Conservation (phyloP, 2,797 vertebrate species). For the Hyperoplus lanceolatus region DNA sequence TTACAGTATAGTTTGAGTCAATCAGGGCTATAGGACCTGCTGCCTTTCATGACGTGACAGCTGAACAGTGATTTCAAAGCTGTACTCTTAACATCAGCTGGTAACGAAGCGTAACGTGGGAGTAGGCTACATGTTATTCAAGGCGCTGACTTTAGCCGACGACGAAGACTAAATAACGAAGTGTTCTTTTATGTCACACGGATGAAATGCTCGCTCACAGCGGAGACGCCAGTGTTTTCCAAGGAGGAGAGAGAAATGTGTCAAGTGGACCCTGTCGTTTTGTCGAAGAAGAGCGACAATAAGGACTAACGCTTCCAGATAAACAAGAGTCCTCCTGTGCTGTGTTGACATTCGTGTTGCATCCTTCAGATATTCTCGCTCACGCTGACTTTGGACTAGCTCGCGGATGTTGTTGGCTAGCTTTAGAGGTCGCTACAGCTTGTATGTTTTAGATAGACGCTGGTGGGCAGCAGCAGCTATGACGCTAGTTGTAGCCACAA, state of each 20-base stretch:
- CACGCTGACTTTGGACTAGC: conserved; percentile 12
- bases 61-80: not conserved
- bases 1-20: conserved; percentile 40
- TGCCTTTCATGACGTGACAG: not conserved
- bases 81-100: not conserved
- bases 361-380: conserved; percentile 22
- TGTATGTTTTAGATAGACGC: not conserved
- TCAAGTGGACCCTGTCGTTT: conserved; percentile 21
- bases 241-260: conserved; percentile 1
- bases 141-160: conserved; percentile 19
- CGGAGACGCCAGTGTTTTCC: conserved; percentile 13
- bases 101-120: not conserved
- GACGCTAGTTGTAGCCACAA: conserved; percentile 51
- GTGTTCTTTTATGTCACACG: conserved; percentile 24
- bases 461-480: conserved; percentile 46
- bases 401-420: conserved; percentile 27
- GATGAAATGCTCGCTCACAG: conserved; percentile 9
- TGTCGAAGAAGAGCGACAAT: conserved; percentile 13
- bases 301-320: conserved; percentile 35
- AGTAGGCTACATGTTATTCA: not conserved
- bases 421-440: not conserved
- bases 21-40: rapidly evolving
- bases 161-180: conserved; percentile 32
- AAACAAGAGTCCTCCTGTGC: not conserved
- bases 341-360: conserved; percentile 45